phyloP scores from a whole-genome alignment of 2,888 invertebrate species.

The Julus scanicus region DNA sequence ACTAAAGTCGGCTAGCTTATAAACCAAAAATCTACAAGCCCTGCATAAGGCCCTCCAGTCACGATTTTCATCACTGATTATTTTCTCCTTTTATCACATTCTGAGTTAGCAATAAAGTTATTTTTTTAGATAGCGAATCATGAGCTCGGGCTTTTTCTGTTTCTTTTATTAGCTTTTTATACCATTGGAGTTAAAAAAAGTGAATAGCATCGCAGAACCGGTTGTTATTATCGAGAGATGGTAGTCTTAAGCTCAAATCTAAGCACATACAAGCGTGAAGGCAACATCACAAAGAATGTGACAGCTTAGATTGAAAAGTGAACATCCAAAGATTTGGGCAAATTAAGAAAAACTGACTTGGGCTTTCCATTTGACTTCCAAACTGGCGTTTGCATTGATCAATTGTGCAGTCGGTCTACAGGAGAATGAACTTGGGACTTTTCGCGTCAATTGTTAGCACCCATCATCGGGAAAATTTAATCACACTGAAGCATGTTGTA shows the following conservation, averaged over 20 bases:
- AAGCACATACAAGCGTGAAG: background rate
- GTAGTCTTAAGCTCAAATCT: background rate
- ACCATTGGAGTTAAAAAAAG: background rate
- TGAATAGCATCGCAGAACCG: background rate
- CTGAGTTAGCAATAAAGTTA: constrained; percentile 38
- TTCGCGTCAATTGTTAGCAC: background rate
- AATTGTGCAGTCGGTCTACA: background rate
- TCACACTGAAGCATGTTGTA: background rate
- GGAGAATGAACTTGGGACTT: background rate
- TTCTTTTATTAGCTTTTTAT: constrained; percentile 3
- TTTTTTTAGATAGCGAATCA: background rate
- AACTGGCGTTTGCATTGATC: background rate
- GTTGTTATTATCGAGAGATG: background rate
- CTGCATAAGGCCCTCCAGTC: constrained; percentile 38
- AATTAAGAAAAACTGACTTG: constrained; percentile 34
- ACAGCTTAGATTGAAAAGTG: background rate
- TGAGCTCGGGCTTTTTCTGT: constrained; percentile 16
- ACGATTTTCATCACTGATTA: constrained; percentile 38
- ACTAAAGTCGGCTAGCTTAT: background rate
- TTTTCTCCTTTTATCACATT: constrained; percentile 34
- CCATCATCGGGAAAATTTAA: constrained; percentile 22
- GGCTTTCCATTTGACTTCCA: background rate
- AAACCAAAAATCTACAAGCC: constrained; percentile 34
- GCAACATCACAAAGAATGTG: constrained; percentile 8
- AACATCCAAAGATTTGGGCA: background rate